Conservation (phyloP, 1,140 invertebrate species). For the Copidosoma floridanum region DNA sequence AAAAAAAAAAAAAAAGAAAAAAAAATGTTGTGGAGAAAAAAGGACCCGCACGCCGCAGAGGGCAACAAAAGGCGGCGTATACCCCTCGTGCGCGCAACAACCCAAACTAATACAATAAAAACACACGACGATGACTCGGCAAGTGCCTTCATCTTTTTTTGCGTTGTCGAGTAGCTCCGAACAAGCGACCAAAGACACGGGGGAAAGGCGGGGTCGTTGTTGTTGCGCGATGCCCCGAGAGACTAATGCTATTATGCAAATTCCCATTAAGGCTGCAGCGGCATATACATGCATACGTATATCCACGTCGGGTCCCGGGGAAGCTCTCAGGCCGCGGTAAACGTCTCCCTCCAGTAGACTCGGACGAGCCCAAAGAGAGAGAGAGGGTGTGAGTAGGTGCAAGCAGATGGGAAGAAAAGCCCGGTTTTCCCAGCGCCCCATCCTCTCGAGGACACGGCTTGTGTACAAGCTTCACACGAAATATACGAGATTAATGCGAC, state of each 20-base stretch:
- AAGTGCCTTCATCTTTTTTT: too few species aligned
- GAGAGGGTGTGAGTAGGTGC: neutral
- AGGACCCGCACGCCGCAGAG: neutral
- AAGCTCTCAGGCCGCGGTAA: conserved; percentile 22
- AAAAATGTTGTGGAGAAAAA: neutral
- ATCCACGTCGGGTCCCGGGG: neutral
- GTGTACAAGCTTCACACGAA: too few species aligned
- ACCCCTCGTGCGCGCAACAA: too few species aligned
- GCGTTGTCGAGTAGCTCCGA: too few species aligned
- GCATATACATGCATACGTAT: too few species aligned
- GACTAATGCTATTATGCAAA: conserved; percentile 34
- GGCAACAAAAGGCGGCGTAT: too few species aligned
- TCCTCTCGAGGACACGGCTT: too few species aligned
- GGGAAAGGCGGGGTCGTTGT: neutral
- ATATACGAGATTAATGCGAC: too few species aligned
- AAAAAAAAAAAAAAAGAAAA: neutral
- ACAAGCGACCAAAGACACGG: too few species aligned
- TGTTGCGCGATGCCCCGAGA: too few species aligned
- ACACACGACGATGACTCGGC: neutral
- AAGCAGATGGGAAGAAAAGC: neutral
- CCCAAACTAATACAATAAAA: conserved; percentile 18
- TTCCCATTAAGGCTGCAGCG: conserved; percentile 32
- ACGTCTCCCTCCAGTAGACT: neutral
- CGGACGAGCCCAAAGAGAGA: neutral
- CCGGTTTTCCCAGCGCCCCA: too few species aligned